Evolutionary conservation across 2,888 invertebrate genomes (phyloP).

Genomic region (Mimumesa dahlbomi): DNA sequence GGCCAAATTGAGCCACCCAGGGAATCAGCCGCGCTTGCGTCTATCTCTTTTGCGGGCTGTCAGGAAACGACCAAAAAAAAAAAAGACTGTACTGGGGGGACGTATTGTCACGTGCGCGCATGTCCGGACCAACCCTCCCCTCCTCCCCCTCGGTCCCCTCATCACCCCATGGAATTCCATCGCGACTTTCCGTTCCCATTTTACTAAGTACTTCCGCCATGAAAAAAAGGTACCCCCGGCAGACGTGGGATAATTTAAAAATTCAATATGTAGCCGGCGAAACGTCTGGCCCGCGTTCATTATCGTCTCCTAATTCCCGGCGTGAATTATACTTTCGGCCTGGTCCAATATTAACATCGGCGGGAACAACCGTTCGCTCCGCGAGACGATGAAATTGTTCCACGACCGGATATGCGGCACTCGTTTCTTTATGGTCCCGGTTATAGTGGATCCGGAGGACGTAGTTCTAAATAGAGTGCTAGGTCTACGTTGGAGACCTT

Average conservation of each 20-base stretch:
- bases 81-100: no score
- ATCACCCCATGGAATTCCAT: not conserved
- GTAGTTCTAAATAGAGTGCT: no score
- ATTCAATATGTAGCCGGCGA: constrained; percentile 4
- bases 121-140: no score
- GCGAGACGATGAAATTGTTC: no score
- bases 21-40: constrained; percentile 29
- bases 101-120: no score
- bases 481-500: no score
- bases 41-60: constrained; percentile 9
- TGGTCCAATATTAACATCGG: not conserved
- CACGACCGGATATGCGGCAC: no score
- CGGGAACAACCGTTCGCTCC: no score
- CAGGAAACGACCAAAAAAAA: not conserved
- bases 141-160: not conserved
- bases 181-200: not conserved
- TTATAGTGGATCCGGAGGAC: no score
- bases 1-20: constrained; percentile 72
- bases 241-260: constrained; percentile 12
- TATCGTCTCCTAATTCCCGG: not conserved
- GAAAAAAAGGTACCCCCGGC: not conserved
- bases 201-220: not conserved
- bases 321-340: not conserved
- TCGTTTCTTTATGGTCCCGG: no score
- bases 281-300: no score